Percentiles rank a stretch among this genome's conserved stretches.
Conservation (phyloP, 1,140 invertebrate genomes). For the Argopecten irradians region DNA sequence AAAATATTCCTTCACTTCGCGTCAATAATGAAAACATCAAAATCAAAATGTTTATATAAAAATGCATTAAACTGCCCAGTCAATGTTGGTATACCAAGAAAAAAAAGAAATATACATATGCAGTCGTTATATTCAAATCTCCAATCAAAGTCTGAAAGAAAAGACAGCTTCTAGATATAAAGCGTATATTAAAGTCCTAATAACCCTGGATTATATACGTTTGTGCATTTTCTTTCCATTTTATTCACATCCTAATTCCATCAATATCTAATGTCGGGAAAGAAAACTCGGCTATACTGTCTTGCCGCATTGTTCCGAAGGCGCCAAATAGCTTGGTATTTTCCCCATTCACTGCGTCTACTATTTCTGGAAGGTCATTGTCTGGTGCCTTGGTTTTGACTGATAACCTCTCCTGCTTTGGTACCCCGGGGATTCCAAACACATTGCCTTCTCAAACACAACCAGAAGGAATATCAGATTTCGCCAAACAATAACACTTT, state of each 20-base stretch:
- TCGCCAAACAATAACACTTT: neutral
- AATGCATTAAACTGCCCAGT: too few relatives aligned
- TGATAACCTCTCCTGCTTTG: neutral
- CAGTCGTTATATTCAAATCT: neutral
- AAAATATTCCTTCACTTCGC: neutral
- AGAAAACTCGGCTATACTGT: neutral
- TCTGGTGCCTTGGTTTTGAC: neutral
- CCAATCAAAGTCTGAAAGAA: neutral
- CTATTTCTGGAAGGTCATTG: neutral
- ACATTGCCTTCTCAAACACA: neutral
- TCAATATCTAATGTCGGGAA: neutral
- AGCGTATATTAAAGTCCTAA: neutral
- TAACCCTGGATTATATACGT: neutral
- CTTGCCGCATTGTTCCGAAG: constrained; percentile 1
- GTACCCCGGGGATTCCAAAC: neutral
- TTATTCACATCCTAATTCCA: neutral
- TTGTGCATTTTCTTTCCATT: neutral
- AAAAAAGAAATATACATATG: neutral
- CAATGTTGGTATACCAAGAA: neutral
- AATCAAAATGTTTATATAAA: neutral
- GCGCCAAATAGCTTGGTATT: neutral
- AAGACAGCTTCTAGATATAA: neutral
- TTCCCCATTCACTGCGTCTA: neutral
- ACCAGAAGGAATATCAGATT: neutral
- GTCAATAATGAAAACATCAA: neutral